Conservation (phyloP, 2,888 invertebrate genomes). For the Seira ritae region DNA sequence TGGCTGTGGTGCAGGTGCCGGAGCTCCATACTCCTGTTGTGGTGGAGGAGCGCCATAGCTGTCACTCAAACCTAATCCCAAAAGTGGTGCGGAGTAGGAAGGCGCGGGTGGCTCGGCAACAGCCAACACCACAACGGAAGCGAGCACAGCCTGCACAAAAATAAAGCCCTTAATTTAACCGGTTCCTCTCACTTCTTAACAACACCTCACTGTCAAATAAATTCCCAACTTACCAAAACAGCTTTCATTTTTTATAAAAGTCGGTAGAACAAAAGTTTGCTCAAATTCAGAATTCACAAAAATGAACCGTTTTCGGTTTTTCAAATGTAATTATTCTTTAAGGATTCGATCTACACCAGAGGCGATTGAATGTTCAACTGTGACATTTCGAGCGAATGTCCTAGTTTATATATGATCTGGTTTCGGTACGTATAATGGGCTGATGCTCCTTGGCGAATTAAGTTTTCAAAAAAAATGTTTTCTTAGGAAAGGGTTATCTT, state of each 20-base stretch:
- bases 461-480: no score
- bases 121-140: slow-evolving; percentile 41
- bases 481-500: no score
- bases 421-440: neutral
- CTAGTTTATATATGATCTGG: slow-evolving; percentile 34
- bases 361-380: neutral
- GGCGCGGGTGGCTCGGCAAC: slow-evolving; percentile 46
- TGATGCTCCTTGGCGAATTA: no score
- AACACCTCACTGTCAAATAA: neutral
- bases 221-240: slow-evolving; percentile 49
- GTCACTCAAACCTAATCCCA: slow-evolving; percentile 4
- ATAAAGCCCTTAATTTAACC: slow-evolving; percentile 10
- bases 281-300: no score
- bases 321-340: no score
- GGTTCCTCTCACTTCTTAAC: neutral
- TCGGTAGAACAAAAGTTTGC: no score
- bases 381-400: slow-evolving; percentile 8
- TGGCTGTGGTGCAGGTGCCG: slow-evolving; percentile 22
- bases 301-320: no score
- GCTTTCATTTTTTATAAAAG: slow-evolving; percentile 39
- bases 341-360: no score
- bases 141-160: slow-evolving; percentile 32
- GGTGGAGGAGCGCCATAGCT: slow-evolving; percentile 51
- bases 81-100: slow-evolving; percentile 35
- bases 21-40: slow-evolving; percentile 25